These are phyloP conservation scores for Psittacula echo DNA, from an alignment of 2,797 vertebrate genomes.

Conservation along the genomic window DNA sequence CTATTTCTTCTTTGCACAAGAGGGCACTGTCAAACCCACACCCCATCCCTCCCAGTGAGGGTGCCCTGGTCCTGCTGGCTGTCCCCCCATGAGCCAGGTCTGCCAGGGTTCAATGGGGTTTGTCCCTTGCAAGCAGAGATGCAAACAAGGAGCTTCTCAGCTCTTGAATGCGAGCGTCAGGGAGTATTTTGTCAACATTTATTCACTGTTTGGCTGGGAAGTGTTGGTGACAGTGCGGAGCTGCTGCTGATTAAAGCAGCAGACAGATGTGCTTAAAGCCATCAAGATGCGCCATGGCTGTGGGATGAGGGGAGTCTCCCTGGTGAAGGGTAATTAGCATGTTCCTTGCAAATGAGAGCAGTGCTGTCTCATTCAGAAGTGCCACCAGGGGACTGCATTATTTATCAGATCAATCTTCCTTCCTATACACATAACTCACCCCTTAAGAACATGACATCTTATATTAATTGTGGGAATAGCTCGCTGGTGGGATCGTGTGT, in stretches of 20 bases:
- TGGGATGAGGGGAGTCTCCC: neutral
- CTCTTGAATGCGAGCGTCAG: neutral
- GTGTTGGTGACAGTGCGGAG: neutral
- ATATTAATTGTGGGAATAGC: neutral
- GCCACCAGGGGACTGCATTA: neutral
- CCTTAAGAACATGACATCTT: neutral
- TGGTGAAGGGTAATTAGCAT: conserved; percentile 15
- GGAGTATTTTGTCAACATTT: conserved; percentile 68
- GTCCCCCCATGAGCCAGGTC: neutral
- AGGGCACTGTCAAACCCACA: neutral
- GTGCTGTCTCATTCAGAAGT: neutral
- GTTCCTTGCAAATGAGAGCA: neutral
- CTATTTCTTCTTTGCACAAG: neutral
- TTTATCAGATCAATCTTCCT: neutral
- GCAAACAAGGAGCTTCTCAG: neutral
- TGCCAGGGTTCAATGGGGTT: neutral
- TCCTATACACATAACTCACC: neutral
- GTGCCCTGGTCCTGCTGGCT: neutral
- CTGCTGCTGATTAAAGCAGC: conserved; percentile 33
- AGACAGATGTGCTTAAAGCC: neutral
- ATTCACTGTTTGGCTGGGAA: conserved; percentile 35
- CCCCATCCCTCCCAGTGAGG: neutral
- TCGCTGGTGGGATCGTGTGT: accelerated
- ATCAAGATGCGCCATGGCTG: neutral
- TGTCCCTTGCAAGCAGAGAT: neutral